Evolutionary conservation across 2,113 vertebrate genomes (phyloP), one percentile per base, ranked within the genome.

Genomic region (Naja naja): DNA sequence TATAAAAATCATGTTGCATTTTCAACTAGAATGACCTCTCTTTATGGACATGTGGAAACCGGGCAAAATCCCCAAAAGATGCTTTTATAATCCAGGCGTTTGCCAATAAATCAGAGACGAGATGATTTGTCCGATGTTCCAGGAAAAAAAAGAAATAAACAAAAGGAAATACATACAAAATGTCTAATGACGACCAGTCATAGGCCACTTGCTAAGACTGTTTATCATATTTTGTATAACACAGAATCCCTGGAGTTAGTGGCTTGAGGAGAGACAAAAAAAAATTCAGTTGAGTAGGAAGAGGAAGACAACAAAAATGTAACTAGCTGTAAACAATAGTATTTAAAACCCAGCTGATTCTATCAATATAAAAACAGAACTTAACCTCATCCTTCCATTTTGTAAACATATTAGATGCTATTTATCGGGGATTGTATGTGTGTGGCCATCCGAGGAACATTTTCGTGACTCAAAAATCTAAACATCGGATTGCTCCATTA

Each of bases 321-420:
- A 97, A 96, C 95, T 97, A 97, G 97, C 96, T 98, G 97, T 98
- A 98, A 98, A 98, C 98, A 98, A 97, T 96, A 96, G 97, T 96
- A 97, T 97, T 97, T 96, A 94, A 95, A 95, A 97, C 96, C 97
- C 98, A 98, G 97, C 97, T 98, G 98, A 98, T 97, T 97, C 97
- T 97, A 98, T 98, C 98, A 96, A 96, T 97, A 97, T 97, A 96
- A 97, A 98, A 98, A 98, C 98, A 98, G 98, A 98, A 98, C 97
- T 98, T 96, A 97, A 97, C 97, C 97, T 97, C 97, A 97, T 97
- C 96, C 97, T 98, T 98, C 97, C 95, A 74, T 96, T 98, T 97
- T 98, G 97, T 99, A 99, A 99, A 99, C 98, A 99, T 95, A 98
- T 97, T 97, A 97, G 97, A 98, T 96, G 98, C 98, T 98, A 99